Evolutionary conservation across 2,797 vertebrate species (phyloP).

Genomic region (Sciurus carolinensis): DNA sequence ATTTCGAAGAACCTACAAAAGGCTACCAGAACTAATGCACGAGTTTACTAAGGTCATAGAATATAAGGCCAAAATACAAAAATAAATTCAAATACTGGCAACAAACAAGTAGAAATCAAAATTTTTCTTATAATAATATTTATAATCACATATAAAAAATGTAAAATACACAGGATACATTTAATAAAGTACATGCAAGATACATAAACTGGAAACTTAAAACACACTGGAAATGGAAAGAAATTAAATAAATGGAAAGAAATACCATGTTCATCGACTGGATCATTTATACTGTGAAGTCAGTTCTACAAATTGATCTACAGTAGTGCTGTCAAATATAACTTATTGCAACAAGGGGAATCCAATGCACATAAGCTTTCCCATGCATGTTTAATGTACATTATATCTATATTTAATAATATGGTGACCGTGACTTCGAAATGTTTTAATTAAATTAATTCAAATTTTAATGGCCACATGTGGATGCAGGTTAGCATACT

Average conservation of each 20-base stretch:
- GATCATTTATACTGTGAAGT: background rate
- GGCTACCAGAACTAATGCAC: background rate
- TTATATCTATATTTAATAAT: background rate
- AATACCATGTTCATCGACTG: background rate
- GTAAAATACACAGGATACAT: background rate
- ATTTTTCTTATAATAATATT: background rate
- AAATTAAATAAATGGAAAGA: background rate
- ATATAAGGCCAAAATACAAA: constrained; percentile 5
- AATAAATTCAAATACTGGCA: background rate
- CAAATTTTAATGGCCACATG: background rate
- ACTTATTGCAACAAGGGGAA: background rate
- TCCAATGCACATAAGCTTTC: background rate
- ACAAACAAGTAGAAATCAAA: background rate
- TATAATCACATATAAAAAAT: background rate
- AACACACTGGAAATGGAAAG: background rate
- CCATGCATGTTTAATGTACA: background rate
- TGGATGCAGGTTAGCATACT: background rate
- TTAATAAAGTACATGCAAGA: background rate
- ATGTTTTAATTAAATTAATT: constrained; percentile 32
- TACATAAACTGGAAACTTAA: background rate
- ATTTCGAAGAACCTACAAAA: constrained; percentile 30
- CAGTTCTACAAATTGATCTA: background rate
- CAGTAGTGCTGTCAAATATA: background rate
- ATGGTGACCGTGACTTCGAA: background rate
- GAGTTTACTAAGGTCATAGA: background rate